phyloP scores from a whole-genome alignment of 2,113 vertebrate genomes.

The Uropsilus gracilis region DNA sequence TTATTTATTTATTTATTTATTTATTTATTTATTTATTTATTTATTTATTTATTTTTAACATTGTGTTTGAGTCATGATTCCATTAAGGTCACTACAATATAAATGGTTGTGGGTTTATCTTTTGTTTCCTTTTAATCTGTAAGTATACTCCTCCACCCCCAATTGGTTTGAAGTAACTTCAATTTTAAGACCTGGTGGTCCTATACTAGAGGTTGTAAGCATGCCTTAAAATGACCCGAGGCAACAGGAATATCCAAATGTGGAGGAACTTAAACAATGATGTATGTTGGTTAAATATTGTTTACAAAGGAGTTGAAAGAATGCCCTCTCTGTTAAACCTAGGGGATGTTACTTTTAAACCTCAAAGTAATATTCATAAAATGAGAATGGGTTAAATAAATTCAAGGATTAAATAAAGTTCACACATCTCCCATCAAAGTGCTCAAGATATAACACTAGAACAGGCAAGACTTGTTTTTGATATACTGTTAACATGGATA shows the following conservation, averaged over 20 bases:
- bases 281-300: not conserved
- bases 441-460: not conserved
- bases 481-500: not conserved
- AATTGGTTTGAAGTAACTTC: slow-evolving; percentile 65
- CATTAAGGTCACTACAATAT: not conserved
- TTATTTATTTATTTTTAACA: not conserved
- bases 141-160: not conserved
- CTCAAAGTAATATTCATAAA: not conserved
- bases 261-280: not conserved
- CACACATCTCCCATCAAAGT: not conserved
- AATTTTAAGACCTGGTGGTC: slow-evolving; percentile 23
- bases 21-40: not conserved
- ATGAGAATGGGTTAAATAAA: not conserved
- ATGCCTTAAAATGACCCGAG: not conserved
- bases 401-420: not conserved
- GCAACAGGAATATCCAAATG: not conserved
- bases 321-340: not conserved
- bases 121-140: not conserved
- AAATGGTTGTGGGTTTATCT: not conserved
- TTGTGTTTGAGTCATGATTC: not conserved
- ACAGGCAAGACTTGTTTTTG: not conserved
- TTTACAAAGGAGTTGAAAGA: not conserved
- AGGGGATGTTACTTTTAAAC: not conserved
- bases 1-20: not conserved
- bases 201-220: not conserved